Evolutionary conservation across 2,113 vertebrate genomes (phyloP), one percentile per base, ranked within the genome.

Genomic region (Pelusios castaneus): DNA sequence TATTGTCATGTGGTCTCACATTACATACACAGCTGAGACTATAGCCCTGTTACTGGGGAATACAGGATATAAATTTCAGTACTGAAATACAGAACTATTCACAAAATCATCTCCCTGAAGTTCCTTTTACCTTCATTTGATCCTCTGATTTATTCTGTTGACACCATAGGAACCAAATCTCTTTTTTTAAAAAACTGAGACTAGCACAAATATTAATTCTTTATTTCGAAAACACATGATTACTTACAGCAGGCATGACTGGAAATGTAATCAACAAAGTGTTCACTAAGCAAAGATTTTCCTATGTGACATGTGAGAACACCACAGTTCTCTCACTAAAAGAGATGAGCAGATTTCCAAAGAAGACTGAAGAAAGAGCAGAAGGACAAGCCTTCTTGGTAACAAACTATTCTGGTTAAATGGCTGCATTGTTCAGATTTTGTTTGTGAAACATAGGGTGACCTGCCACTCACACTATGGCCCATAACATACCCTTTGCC

Each of bases 21-120:
- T 95, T 94, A 96, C 75, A 93, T 93, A 95, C 96, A 94, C 43
- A 89, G 83, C 85, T 82, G 56, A 92, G 89, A 31, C 77, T 84
- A 56, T 70, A 81, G 93, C 75, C 81, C 82, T 63, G 70, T 47
- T 77, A 79, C 89, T 85, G 9, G 16, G 75, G 77, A 82, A 58
- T 70, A 58, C 24, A 70, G 84, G 80, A 55, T 49, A 63, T 73
- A 84, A 90, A 22, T 70, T 43, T 14, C 85, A 88, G 67, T 16
- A 10, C 55, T 19, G 63, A 2, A 60, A 80, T 90, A 16, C n/a
- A 45, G 80, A 41, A 92, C 76, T 78, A 22, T 41, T 87, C 70
- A 47, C 31, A 58, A 84, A 89, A 70, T 25, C 80, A 45, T 21
- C 75, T 31, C 86, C 21, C 34, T 51, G 1, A 3, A 78, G 70